Evolutionary conservation across 2,797 vertebrate species (phyloP).

Genomic region (Amazonetta brasiliensis): DNA sequence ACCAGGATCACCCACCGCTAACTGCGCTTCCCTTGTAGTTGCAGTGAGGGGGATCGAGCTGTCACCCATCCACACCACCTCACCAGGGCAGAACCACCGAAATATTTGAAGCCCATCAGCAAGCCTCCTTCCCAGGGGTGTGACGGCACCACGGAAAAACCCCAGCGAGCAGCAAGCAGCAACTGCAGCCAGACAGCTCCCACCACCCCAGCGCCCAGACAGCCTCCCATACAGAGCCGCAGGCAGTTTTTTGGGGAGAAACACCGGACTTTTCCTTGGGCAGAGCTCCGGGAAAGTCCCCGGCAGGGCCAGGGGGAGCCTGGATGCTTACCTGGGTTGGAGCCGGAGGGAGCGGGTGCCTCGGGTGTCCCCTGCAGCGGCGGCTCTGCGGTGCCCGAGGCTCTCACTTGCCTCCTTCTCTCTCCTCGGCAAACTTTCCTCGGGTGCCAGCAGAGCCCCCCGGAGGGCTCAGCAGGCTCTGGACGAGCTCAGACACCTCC

Average conservation of each 20-base stretch:
- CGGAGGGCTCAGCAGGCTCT: neutral
- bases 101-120: conserved; percentile 3
- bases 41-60: neutral
- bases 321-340: neutral
- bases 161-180: neutral
- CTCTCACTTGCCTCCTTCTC: neutral
- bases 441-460: neutral
- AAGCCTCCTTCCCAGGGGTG: neutral
- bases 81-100: neutral
- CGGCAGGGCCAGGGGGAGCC: neutral
- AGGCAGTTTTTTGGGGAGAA: neutral
- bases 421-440: conserved; percentile 41
- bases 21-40: neutral
- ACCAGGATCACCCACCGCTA: neutral
- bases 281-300: conserved; percentile 6
- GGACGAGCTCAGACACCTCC: neutral
- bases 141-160: neutral
- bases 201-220: neutral
- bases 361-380: neutral
- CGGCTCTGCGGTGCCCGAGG: neutral
- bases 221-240: neutral
- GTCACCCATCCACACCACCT: neutral
- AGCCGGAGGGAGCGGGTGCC: neutral
- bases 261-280: neutral
- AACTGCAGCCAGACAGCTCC: conserved; percentile 15